These are phyloP conservation scores for Manis crassicaudata DNA, from an alignment of 2,797 vertebrate species.

Conservation along the genomic window DNA sequence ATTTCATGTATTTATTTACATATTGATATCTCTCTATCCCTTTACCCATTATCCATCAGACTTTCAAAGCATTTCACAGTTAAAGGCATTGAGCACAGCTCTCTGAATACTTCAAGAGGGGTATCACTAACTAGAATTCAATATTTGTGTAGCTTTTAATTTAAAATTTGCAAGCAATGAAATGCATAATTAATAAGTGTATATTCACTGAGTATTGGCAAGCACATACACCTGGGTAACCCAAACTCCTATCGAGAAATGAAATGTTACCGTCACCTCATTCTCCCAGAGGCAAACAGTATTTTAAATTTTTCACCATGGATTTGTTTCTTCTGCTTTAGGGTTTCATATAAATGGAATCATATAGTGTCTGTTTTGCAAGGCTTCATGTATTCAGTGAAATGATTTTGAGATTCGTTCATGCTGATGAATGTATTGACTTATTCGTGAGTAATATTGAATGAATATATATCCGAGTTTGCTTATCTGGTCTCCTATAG, in stretches of 20 bases:
- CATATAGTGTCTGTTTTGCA: neutral
- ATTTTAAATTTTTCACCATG: neutral
- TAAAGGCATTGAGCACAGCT: slow-evolving; percentile 17
- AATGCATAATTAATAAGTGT: slow-evolving; percentile 1
- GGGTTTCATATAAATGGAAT: neutral
- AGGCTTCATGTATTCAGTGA: slow-evolving; percentile 20
- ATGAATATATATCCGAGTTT: neutral
- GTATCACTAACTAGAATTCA: slow-evolving; percentile 5
- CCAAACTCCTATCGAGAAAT: neutral
- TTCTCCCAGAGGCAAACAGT: neutral
- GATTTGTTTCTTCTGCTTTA: slow-evolving; percentile 23
- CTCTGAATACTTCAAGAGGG: slow-evolving; percentile 46
- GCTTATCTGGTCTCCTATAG: neutral
- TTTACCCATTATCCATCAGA: neutral
- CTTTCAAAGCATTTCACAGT: neutral
- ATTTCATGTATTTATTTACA: neutral
- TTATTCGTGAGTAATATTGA: neutral
- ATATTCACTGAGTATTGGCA: neutral
- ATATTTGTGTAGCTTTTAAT: slow-evolving; percentile 49
- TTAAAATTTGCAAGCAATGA: neutral
- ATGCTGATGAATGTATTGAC: neutral
- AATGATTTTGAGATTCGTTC: slow-evolving; percentile 10
- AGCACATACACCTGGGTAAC: neutral
- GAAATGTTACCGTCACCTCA: neutral
- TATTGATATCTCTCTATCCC: neutral